Percentiles rank a stretch among this genome's conserved stretches.
phyloP scores from a whole-genome alignment of 2,888 invertebrate genomes.

The Mythimna albipuncta region DNA sequence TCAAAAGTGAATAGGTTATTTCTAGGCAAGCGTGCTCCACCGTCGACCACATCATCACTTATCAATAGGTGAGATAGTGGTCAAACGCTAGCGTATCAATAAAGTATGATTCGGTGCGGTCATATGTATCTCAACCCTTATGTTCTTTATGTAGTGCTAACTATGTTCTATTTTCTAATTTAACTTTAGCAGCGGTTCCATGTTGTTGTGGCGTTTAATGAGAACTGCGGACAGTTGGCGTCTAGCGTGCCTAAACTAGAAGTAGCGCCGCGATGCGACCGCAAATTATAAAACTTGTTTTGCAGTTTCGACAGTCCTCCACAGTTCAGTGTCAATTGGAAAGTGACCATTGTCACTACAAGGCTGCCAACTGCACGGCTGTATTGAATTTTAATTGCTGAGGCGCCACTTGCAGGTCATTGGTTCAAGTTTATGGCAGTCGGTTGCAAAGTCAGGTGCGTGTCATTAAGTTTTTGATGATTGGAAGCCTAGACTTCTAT shows the following conservation, averaged over 20 bases:
- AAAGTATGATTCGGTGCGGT: no score
- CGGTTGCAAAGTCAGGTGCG: constrained; percentile 8
- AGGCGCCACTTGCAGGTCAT: constrained; percentile 22
- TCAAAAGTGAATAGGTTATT: no score
- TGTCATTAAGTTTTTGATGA: no score
- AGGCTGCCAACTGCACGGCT: constrained; percentile 44
- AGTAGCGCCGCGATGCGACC: constrained; percentile 61
- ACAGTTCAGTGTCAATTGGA: constrained; percentile 69
- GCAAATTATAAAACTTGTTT: constrained; percentile 78
- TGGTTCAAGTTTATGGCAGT: constrained; percentile 29
- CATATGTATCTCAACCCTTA: no score
- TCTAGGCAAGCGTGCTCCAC: no score
- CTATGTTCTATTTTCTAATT: constrained; percentile 48
- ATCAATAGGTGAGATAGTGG: no score
- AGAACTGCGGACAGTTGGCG: constrained; percentile 64
- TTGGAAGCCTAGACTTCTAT: no score
- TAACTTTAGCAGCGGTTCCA: constrained; percentile 60
- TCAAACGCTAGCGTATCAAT: no score
- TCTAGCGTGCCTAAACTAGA: constrained; percentile 64
- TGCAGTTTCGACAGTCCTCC: constrained; percentile 63
- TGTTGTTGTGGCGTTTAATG: constrained; percentile 68
- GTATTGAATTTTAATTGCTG: constrained; percentile 67
- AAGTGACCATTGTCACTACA: constrained; percentile 67
- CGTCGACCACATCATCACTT: no score
- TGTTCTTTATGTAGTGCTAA: constrained; percentile 16